Conservation (phyloP, 2,113 vertebrate species). For the Sclerurus mexicanus region DNA sequence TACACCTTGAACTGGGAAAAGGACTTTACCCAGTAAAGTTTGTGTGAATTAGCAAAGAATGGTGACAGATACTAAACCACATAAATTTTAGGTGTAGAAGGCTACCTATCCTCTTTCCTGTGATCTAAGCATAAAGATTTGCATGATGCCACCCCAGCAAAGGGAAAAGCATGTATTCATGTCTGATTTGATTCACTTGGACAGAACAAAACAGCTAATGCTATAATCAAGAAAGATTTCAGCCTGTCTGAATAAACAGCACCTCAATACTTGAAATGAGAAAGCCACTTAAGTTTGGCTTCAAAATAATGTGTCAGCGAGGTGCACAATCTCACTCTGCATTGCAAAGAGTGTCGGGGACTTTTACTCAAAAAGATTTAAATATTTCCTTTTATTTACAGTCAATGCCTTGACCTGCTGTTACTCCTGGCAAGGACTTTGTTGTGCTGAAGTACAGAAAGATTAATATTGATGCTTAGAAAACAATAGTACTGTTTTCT, state of each 20-base stretch:
- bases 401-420: not conserved
- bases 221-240: not conserved
- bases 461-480: not conserved
- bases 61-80: not conserved
- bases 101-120: not conserved
- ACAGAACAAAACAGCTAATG: not conserved
- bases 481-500: not conserved
- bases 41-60: not conserved
- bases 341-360: not conserved
- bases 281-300: not conserved
- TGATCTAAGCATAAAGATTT: not conserved
- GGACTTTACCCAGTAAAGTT: not conserved
- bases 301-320: not conserved
- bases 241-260: not conserved
- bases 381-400: not conserved
- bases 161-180: not conserved
- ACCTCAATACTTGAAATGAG: not conserved
- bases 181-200: not conserved
- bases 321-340: not conserved
- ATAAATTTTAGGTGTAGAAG: not conserved
- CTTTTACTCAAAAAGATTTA: not conserved
- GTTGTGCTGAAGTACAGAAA: not conserved
- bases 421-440: not conserved
- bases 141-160: not conserved
- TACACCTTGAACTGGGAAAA: not conserved